phyloP scores from a whole-genome alignment of 2,797 vertebrate genomes.

The Triplophysa bombifrons region DNA sequence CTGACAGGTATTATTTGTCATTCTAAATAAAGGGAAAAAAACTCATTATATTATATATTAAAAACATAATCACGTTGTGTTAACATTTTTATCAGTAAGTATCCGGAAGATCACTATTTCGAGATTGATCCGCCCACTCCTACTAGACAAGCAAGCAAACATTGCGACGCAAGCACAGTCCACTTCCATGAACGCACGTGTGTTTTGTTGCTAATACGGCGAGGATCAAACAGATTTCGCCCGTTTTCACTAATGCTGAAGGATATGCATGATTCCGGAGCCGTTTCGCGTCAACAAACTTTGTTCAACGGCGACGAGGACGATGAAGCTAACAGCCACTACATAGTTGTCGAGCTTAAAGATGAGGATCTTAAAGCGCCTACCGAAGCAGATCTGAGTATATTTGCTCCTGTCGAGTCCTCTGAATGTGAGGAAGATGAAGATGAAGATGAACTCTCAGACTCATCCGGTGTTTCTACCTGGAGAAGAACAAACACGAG shows the following conservation, averaged over 20 bases:
- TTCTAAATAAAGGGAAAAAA: not conserved
- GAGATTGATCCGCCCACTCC: not conserved
- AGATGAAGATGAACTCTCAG: not conserved
- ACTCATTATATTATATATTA: not conserved
- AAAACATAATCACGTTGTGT: not conserved
- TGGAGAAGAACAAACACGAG: not conserved
- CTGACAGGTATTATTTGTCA: not conserved
- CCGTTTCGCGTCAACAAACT: not conserved
- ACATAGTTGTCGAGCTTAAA: slow-evolving; percentile 21
- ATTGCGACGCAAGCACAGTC: too few relatives aligned
- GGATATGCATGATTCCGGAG: not conserved
- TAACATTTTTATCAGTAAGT: too few relatives aligned
- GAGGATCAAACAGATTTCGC: not conserved
- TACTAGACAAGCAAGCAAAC: too few relatives aligned
- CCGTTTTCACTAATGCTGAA: not conserved
- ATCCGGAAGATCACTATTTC: not conserved
- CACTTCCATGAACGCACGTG: too few relatives aligned
- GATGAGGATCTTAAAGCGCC: slow-evolving; percentile 14
- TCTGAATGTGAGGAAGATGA: slow-evolving; percentile 22
- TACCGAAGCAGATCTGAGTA: slow-evolving; percentile 17
- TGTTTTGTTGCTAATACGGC: not conserved
- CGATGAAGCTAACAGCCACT: not conserved
- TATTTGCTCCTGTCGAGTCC: slow-evolving; percentile 34
- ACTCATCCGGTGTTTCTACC: not conserved
- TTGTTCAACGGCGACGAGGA: not conserved